Conservation (phyloP, 2,797 vertebrate genomes). For the Hoplostethus mediterraneus region DNA sequence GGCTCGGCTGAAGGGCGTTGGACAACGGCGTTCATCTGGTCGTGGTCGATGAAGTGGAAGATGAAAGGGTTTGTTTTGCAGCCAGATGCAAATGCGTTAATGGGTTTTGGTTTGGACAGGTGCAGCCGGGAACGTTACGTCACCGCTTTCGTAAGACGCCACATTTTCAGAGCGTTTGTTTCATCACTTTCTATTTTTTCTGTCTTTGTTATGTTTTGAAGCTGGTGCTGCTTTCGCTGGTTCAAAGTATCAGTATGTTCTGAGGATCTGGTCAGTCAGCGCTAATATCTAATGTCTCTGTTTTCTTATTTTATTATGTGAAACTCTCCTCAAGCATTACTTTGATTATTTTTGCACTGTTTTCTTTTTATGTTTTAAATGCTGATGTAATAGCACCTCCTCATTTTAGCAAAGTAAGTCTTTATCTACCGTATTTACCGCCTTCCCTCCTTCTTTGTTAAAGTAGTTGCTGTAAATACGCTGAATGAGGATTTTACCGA, state of each 20-base stretch:
- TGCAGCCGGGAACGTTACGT: conserved; percentile 20
- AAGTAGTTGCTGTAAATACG: conserved; percentile 50
- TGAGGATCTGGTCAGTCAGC: neutral
- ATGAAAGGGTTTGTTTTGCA: conserved; percentile 54
- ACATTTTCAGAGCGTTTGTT: too few species aligned
- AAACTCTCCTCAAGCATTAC: neutral
- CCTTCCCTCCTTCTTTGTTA: conserved; percentile 13
- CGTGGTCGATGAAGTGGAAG: conserved; percentile 48
- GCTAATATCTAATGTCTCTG: neutral
- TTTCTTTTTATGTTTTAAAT: too few species aligned
- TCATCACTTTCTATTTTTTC: too few species aligned
- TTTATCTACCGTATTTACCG: conserved; percentile 5
- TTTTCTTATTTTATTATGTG: neutral
- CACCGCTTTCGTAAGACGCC: conserved; percentile 17
- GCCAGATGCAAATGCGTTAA: conserved; percentile 50
- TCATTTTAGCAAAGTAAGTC: conserved; percentile 4
- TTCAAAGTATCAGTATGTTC: neutral
- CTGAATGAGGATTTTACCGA: conserved; percentile 58
- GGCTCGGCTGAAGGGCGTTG: conserved; percentile 57
- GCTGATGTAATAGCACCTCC: neutral
- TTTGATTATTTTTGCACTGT: neutral
- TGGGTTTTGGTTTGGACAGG: conserved; percentile 45
- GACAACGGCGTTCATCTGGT: conserved; percentile 41
- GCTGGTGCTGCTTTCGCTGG: too few species aligned
- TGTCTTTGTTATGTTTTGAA: too few species aligned